phyloP scores from a whole-genome alignment of 2,888 invertebrate genomes.

The Chrysolina oricalcia region DNA sequence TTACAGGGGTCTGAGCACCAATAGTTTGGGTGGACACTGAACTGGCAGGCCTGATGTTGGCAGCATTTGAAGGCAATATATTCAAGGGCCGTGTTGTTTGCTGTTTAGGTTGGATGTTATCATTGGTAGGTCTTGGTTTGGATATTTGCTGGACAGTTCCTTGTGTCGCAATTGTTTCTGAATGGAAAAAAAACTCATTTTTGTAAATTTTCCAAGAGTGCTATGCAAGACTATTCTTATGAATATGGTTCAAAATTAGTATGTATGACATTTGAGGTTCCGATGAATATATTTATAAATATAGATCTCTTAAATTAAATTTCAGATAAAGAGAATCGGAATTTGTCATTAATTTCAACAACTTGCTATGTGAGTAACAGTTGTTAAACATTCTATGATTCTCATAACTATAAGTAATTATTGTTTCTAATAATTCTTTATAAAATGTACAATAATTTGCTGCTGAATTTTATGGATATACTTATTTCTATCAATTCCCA shows the following conservation, averaged over 20 bases:
- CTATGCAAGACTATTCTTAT: background rate
- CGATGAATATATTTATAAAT: no score
- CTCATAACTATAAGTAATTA: no score
- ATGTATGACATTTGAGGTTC: no score
- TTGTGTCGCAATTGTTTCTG: constrained; percentile 69
- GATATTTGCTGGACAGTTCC: constrained; percentile 72
- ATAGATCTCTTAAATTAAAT: no score
- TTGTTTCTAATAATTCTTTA: no score
- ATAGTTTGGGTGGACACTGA: constrained; percentile 90
- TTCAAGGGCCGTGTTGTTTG: constrained; percentile 70
- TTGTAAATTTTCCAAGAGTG: background rate
- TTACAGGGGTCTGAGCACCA: constrained; percentile 75
- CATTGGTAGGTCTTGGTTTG: constrained; percentile 74
- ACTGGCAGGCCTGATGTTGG: constrained; percentile 82
- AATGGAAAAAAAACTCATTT: constrained; percentile 40
- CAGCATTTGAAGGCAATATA: constrained; percentile 73
- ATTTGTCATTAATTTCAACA: no score
- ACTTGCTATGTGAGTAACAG: no score
- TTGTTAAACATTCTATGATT: no score
- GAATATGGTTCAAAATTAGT: background rate
- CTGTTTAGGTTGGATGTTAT: constrained; percentile 74
- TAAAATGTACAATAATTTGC: no score
- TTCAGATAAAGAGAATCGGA: no score
- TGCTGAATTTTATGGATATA: no score
- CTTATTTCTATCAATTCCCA: no score